Base-by-base conservation (phyloP, 1,140 invertebrate species). In the Trichoplusia ni region DNA sequence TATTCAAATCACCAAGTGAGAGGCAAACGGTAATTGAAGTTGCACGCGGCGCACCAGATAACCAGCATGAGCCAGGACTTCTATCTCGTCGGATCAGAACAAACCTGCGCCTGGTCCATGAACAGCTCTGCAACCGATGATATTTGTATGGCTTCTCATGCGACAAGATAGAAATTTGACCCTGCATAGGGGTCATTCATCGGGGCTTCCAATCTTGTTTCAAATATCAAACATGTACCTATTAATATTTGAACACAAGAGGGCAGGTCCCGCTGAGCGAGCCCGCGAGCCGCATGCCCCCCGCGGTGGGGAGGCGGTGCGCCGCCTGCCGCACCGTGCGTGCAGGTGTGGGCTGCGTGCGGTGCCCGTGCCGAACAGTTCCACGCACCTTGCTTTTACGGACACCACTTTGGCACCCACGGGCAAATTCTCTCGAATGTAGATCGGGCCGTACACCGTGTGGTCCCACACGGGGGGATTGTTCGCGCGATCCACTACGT, bases 381-480 rank as follows among this genome's bases (percentile, higher is more conserved):
- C 91, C 91, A 90, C 84, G 92, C 92, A 98, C 97, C 97, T 98
- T 94, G 97, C 97, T 96, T 98, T 98, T 92, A 98, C 95, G 91
- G 97, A 97, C 89, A 97, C 95, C 93, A 99, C 97, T 94, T 96
- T 98, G 92, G 96, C 96, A 91, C 97, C 97, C 90, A 98, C 96
- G 92, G 97, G 95, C 93, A 97, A 95, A 93, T 98, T 98, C 94
- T 99, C 97, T 94, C 97, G 96, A 92, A 98, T 96, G 94, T 95
- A 97, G 94, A 98, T 97, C 83, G 97, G 97, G 86, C 97, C 97
- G 94, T 98, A 99, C 90, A 97, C 95, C 86, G 95, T 94, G 93
- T 98, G 95, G 92, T 98, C 97, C 97, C 97, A 99, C 89, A 98
- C 95, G 91, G 97, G 97, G 90, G 97, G 97, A 94, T 98, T 98